Evolutionary conservation across 2,797 vertebrate species (phyloP).

Genomic region (Acanthiza pusilla): DNA sequence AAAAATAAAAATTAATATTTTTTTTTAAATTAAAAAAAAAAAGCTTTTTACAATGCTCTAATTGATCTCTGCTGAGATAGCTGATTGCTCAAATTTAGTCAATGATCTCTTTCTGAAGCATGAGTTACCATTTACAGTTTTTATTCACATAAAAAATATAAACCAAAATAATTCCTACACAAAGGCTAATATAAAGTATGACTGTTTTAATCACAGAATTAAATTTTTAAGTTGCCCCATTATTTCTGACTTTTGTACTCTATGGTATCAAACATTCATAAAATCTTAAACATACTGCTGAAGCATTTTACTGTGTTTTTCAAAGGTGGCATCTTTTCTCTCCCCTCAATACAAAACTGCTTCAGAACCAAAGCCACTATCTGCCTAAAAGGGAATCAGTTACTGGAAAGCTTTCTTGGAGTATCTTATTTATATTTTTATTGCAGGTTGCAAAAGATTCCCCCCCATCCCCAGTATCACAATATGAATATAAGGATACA

Average conservation of each 20-base stretch:
- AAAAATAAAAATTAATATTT: no score
- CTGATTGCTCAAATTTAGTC: not conserved
- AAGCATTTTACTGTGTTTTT: not conserved
- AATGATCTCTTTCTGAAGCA: not conserved
- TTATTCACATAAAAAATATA: not conserved
- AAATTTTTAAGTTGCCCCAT: not conserved
- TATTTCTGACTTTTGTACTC: not conserved
- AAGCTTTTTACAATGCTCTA: not conserved
- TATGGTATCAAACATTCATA: not conserved
- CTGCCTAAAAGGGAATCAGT: not conserved
- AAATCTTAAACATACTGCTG: not conserved
- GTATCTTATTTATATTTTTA: not conserved
- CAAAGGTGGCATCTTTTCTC: not conserved
- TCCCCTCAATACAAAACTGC: not conserved
- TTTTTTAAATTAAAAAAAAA: no score
- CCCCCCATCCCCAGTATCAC: rapidly evolving
- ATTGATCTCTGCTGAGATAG: not conserved
- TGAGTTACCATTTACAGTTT: not conserved
- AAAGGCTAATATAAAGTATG: not conserved
- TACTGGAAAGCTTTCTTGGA: not conserved
- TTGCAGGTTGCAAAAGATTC: not conserved
- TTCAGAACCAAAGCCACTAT: not conserved
- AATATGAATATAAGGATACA: not conserved
- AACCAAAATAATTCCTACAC: not conserved
- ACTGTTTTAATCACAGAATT: not conserved